phyloP scores from a whole-genome alignment of 2,797 vertebrate genomes.

The Lemur catta region DNA sequence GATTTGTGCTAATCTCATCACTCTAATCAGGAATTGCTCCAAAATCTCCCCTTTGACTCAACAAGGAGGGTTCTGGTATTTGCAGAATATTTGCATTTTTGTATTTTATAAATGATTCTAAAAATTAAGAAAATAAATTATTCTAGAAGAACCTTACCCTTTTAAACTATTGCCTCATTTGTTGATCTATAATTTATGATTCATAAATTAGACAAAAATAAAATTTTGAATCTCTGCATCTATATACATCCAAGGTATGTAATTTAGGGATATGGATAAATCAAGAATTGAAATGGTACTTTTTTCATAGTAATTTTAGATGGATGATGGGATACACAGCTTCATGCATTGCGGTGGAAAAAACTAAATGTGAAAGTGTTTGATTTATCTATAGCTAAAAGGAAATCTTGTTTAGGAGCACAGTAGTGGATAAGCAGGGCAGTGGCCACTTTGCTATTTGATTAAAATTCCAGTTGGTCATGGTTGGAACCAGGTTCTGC shows the following conservation, averaged over 20 bases:
- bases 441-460: background rate
- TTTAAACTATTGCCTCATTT: background rate
- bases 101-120: background rate
- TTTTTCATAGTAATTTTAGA: conserved; percentile 32
- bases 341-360: background rate
- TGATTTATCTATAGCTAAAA: background rate
- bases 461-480: background rate
- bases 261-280: background rate
- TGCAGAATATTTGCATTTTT: background rate
- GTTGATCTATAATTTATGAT: background rate
- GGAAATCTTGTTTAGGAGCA: background rate
- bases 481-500: background rate
- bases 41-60: background rate
- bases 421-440: background rate
- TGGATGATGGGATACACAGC: background rate
- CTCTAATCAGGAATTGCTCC: background rate
- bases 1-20: background rate
- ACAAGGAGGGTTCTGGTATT: background rate
- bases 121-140: conserved; percentile 17
- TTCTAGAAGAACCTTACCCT: background rate
- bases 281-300: background rate
- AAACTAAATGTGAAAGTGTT: background rate
- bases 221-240: background rate
- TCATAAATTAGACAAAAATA: background rate
- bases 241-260: background rate